Percentiles rank a stretch among this genome's conserved stretches.
Evolutionary conservation across 2,888 invertebrate genomes (phyloP).

Genomic region (Nemurella pictetii): DNA sequence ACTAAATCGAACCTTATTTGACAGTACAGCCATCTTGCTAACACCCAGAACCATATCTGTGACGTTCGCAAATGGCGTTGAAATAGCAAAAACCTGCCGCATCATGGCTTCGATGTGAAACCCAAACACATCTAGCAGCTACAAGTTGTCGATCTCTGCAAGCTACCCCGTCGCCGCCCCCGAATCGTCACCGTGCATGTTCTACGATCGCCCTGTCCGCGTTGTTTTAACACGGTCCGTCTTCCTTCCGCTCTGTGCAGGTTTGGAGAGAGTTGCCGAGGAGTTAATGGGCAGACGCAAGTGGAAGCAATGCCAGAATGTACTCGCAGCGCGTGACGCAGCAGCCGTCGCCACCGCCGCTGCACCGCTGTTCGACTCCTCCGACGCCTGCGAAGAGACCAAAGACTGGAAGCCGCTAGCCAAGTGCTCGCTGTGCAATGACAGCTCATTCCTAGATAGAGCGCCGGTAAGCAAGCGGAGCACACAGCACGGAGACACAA

Average conservation of each 20-base stretch:
- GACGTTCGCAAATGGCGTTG: no score
- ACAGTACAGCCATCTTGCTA: no score
- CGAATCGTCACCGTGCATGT: no score
- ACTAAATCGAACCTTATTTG: no score
- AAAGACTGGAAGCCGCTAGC: conserved; percentile 73
- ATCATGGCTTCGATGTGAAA: no score
- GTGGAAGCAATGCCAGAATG: conserved; percentile 93
- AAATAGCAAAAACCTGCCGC: no score
- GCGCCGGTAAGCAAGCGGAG: conserved; percentile 38
- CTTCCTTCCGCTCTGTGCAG: conserved; percentile 57
- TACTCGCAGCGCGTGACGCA: conserved; percentile 60
- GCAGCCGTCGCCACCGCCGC: conserved; percentile 48
- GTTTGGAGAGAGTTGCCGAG: conserved; percentile 95
- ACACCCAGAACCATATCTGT: no score
- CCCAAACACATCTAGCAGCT: no score
- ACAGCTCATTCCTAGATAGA: conserved; percentile 34
- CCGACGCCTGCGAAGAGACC: conserved; percentile 40
- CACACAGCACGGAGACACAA: no score
- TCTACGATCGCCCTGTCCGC: neutral
- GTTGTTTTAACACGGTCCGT: neutral
- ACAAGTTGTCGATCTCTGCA: no score
- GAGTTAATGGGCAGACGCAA: conserved; percentile 96
- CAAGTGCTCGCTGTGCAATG: conserved; percentile 81
- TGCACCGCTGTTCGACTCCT: neutral
- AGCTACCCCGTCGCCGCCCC: no score